These are phyloP conservation scores for Pogonognathellus flavescens DNA, from an alignment of 1,140 invertebrate genomes.

Conservation along the genomic window DNA sequence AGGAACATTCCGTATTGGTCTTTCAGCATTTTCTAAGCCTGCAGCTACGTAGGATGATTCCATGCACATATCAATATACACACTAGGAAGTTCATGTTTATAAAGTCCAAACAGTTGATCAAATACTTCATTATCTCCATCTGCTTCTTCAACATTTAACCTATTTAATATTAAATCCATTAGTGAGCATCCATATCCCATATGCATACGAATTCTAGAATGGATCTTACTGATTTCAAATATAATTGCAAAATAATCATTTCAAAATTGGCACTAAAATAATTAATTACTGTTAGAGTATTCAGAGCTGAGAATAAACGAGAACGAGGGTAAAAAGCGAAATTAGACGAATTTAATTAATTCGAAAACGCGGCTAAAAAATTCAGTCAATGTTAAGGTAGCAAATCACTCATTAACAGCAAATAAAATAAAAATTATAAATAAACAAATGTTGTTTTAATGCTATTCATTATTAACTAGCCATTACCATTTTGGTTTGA, in stretches of 20 bases:
- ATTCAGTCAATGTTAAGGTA: no score
- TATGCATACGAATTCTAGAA: not conserved
- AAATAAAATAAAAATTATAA: not conserved
- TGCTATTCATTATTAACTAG: not conserved
- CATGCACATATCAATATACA: conserved; percentile 2
- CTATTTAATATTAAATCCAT: not conserved
- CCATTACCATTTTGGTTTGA: not conserved
- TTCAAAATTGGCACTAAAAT: no score
- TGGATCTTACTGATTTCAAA: not conserved
- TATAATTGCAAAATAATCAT: no score
- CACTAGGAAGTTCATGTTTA: not conserved
- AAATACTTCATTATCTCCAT: not conserved
- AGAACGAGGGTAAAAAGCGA: no score
- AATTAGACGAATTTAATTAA: no score
- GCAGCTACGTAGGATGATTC: not conserved
- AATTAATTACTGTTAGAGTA: no score
- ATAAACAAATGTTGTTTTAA: not conserved
- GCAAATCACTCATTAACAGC: not conserved
- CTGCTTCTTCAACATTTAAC: not conserved
- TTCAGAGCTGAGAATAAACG: no score
- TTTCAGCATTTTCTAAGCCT: no score
- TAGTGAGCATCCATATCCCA: no score
- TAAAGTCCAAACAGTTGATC: not conserved
- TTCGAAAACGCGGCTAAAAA: no score
- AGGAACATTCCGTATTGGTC: not conserved